phyloP scores from a whole-genome alignment of 2,888 invertebrate genomes.

The Biston stratarius region DNA sequence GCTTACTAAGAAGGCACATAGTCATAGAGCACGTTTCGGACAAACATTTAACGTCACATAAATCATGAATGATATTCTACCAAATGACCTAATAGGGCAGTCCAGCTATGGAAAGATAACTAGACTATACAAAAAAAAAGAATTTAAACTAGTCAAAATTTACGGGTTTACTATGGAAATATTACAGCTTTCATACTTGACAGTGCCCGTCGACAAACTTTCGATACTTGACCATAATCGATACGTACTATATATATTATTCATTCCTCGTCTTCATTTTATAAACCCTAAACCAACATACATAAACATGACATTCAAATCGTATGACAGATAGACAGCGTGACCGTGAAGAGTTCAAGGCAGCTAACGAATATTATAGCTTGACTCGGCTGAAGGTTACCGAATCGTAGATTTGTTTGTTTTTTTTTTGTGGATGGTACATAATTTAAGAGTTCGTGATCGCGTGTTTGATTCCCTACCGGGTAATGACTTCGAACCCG shows the following conservation, averaged over 20 bases:
- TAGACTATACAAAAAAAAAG: no score
- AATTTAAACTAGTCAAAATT: no score
- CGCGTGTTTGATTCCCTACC: no score
- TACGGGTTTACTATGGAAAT: background rate
- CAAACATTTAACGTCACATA: no score
- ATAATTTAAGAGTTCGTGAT: no score
- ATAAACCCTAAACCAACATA: background rate
- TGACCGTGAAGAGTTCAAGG: constrained; percentile 13
- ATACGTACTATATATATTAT: background rate
- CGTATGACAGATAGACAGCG: background rate
- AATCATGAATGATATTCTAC: no score
- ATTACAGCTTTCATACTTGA: background rate
- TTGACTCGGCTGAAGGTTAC: constrained; percentile 5
- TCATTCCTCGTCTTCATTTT: background rate
- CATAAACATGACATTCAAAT: background rate
- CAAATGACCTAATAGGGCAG: no score
- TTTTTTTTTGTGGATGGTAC: no score
- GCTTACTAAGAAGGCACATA: no score
- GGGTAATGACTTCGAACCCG: no score
- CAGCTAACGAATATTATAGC: constrained; percentile 3
- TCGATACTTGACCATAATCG: background rate
- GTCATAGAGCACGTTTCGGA: no score
- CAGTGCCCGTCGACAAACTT: background rate
- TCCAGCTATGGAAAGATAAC: no score
- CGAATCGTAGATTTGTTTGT: background rate